Evolutionary conservation across 2,113 vertebrate genomes (phyloP), one percentile per base, ranked within the genome.

Genomic region (Pseudopipra pipra): DNA sequence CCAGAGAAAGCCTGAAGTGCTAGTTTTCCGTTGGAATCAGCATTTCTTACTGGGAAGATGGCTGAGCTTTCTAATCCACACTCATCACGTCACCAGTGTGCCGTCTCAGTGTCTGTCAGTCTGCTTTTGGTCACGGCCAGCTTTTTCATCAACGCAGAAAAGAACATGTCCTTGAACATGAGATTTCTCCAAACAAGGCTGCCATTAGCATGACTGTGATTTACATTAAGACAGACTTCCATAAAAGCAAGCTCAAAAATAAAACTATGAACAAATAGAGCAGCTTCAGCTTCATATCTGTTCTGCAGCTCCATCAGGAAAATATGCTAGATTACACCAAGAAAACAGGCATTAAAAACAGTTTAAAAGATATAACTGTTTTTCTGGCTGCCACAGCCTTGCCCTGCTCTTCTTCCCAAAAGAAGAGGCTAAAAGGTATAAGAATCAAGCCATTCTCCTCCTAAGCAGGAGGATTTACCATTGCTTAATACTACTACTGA

Each of bases 401-500:
- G 55, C 73, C 30, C 35, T 5, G 55, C 80, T 96, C 84, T 56
- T 94, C 85, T 94, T 96, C 86, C 79, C 43, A 49, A 92, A 97
- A 88, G 76, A 94, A 59, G 46, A 89, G 72, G 65, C 87, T 75
- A 84, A 93, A 78, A 88, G 72, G 77, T 87, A 30, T 76, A 95
- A 97, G 89, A 97, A 96, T 87, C 73, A 93, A 96, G 94, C 44
- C 59, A 92, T 95, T 96, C 94, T 97, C 71, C 73, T 31, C 74
- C 65, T 35, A 84, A 97, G 78, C 93, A 93, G 90, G 80, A 96
- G 85, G 94, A 97, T 95, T 97, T 97, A 97, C 93, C 91, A 77
- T 88, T 96, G 95, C 85, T 97, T 97, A 97, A 97, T 94, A 92
- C 90, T 96, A 87, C 89, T 89, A 67, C 95, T 98, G 97, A 85